A percentile compares a stretch with the other conserved stretches of the same genome.
Conservation (phyloP, 2,113 vertebrate species). For the Hydrolagus affinis region DNA sequence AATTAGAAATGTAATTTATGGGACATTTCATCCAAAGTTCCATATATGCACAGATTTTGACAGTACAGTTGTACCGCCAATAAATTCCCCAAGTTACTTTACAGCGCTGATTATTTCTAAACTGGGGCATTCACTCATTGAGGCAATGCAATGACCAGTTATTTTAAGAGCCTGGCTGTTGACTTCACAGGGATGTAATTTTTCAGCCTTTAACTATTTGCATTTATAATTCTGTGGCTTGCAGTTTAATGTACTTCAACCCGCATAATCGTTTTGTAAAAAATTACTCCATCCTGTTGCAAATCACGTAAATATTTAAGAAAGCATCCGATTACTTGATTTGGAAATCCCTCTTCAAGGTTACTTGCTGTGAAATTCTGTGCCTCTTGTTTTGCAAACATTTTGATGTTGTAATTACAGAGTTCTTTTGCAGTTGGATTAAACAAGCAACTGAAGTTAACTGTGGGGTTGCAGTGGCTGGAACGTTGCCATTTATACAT, state of each 20-base stretch:
- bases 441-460: too few species aligned
- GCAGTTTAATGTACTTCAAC: neutral
- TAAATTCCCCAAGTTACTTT: slow-evolving; percentile 17
- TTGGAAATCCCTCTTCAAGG: neutral
- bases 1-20: slow-evolving; percentile 84
- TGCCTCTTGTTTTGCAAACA: too few species aligned
- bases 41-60: slow-evolving; percentile 72
- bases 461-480: too few species aligned
- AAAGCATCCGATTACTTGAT: neutral
- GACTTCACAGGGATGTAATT: neutral
- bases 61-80: slow-evolving; percentile 57
- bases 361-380: neutral
- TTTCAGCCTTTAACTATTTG: too few species aligned
- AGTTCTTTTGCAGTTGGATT: too few species aligned
- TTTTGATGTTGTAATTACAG: neutral
- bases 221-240: neutral
- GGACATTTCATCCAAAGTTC: slow-evolving; percentile 66
- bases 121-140: neutral
- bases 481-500: too few species aligned
- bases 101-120: neutral
- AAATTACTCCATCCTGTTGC: neutral
- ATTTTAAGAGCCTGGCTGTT: neutral
- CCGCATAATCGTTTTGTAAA: neutral
- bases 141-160: too few species aligned
- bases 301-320: neutral